These are phyloP conservation scores for Aulostomus chinensis DNA, from an alignment of 2,797 vertebrate genomes.

Conservation along the genomic window DNA sequence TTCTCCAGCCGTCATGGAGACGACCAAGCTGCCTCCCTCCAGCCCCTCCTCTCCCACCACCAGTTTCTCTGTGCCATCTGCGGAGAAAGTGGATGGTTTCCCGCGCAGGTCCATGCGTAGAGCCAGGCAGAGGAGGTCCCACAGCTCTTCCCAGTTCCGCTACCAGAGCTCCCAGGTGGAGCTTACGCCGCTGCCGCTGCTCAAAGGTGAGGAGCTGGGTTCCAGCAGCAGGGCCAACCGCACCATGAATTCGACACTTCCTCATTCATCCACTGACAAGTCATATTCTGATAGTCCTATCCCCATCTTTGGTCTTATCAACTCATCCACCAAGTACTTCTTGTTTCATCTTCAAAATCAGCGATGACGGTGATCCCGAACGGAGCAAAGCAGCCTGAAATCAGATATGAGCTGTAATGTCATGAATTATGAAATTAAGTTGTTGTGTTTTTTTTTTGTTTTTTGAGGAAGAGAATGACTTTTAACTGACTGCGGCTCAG, in stretches of 20 bases:
- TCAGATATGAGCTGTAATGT: too few relatives aligned
- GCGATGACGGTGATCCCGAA: too few relatives aligned
- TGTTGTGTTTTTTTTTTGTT: too few relatives aligned
- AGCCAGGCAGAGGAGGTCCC: conserved; percentile 89
- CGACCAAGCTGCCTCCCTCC: conserved; percentile 87
- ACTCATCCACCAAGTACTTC: too few relatives aligned
- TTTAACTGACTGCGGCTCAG: too few relatives aligned
- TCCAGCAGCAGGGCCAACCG: not conserved
- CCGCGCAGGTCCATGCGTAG: conserved; percentile 91
- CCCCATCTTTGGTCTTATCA: too few relatives aligned
- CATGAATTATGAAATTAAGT: too few relatives aligned
- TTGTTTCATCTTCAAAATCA: too few relatives aligned
- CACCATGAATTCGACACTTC: not conserved
- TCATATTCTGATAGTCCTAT: too few relatives aligned
- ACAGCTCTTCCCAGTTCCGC: conserved; percentile 94
- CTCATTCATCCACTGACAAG: too few relatives aligned
- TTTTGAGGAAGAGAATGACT: too few relatives aligned
- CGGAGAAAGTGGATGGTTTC: conserved; percentile 94
- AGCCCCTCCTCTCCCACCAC: conserved; percentile 91
- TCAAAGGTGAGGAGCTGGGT: conserved; percentile 86
- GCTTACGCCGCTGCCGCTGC: conserved; percentile 89
- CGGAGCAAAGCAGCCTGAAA: too few relatives aligned
- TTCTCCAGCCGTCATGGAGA: conserved; percentile 71
- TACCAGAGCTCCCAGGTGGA: conserved; percentile 96
- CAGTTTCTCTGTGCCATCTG: conserved; percentile 90